These are phyloP conservation scores for Gymnobelideus leadbeateri DNA, from an alignment of 2,113 vertebrate genomes.

Conservation along the genomic window DNA sequence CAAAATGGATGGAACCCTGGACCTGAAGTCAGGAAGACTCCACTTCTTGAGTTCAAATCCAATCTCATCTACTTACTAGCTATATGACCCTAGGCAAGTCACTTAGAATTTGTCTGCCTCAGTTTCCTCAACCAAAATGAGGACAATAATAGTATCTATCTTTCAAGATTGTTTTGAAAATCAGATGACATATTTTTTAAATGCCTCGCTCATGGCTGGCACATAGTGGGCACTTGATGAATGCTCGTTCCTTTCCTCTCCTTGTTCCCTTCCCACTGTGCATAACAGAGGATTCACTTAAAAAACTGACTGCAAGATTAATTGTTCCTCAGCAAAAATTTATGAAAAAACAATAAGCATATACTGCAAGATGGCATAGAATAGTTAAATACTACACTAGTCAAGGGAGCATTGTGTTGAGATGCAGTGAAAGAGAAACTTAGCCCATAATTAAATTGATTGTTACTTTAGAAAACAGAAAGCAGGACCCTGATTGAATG, in stretches of 20 bases:
- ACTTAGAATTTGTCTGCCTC: background rate
- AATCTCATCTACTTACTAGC: background rate
- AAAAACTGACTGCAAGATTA: background rate
- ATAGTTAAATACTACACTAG: background rate
- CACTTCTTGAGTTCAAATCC: background rate
- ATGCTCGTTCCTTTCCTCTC: background rate
- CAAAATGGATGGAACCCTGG: background rate
- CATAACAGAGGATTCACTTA: background rate
- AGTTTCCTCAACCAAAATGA: background rate
- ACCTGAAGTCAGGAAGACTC: background rate
- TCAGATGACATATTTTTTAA: background rate
- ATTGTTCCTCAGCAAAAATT: background rate
- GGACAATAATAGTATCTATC: background rate
- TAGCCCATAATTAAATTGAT: background rate
- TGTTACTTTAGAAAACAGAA: background rate
- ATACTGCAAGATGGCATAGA: background rate
- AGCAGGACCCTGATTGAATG: too few relatives aligned
- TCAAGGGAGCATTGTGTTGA: background rate
- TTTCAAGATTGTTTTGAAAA: background rate
- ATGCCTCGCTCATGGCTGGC: background rate
- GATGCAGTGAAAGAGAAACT: background rate
- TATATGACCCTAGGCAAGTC: background rate
- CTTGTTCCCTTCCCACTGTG: background rate
- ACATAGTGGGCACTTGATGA: background rate
- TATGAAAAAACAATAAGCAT: background rate